These are phyloP conservation scores for Hippocampus comes DNA, from an alignment of 2,113 vertebrate genomes.

Conservation along the genomic window DNA sequence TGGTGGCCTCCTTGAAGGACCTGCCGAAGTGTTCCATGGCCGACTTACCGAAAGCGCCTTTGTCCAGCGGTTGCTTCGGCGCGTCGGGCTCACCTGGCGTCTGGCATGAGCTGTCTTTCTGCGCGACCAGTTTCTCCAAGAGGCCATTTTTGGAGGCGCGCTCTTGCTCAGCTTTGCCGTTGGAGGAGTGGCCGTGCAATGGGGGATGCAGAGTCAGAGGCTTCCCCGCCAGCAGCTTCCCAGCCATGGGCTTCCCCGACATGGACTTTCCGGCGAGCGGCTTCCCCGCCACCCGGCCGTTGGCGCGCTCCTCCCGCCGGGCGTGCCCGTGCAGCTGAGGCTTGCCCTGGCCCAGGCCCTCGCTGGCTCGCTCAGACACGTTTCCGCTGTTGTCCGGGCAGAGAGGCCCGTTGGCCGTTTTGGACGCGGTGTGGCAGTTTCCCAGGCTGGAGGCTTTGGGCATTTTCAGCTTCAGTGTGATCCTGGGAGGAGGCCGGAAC, in stretches of 20 bases:
- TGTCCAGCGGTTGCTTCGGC: slow-evolving; percentile 68
- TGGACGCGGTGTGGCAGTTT: slow-evolving; percentile 77
- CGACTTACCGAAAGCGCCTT: slow-evolving; percentile 79
- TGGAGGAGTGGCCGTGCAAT: slow-evolving; percentile 82
- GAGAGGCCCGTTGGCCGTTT: slow-evolving; percentile 77
- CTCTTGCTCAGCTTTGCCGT: slow-evolving; percentile 76
- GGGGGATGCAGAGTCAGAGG: slow-evolving; percentile 80
- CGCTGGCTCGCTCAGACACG: slow-evolving; percentile 50
- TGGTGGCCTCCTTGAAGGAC: slow-evolving; percentile 90
- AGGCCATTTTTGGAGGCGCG: slow-evolving; percentile 78
- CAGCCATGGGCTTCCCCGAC: slow-evolving; percentile 37
- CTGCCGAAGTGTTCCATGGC: slow-evolving; percentile 84
- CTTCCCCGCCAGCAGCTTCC: slow-evolving; percentile 69
- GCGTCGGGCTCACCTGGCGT: slow-evolving; percentile 70
- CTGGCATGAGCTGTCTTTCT: slow-evolving; percentile 83
- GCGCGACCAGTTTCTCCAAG: slow-evolving; percentile 72
- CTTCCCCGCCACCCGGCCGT: slow-evolving; percentile 71
- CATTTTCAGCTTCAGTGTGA: slow-evolving; percentile 97
- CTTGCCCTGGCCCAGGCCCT: slow-evolving; percentile 74
- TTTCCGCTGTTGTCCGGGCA: slow-evolving; percentile 78
- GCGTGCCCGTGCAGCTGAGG: slow-evolving; percentile 71
- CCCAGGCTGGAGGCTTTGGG: slow-evolving; percentile 76
- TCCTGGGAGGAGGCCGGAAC: slow-evolving; percentile 86
- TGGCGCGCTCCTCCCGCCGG: slow-evolving; percentile 77
- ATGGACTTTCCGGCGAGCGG: slow-evolving; percentile 35